Evolutionary conservation across 2,888 invertebrate genomes (phyloP), one percentile per base, ranked within the genome.

Genomic region (Orchesella flavescens): DNA sequence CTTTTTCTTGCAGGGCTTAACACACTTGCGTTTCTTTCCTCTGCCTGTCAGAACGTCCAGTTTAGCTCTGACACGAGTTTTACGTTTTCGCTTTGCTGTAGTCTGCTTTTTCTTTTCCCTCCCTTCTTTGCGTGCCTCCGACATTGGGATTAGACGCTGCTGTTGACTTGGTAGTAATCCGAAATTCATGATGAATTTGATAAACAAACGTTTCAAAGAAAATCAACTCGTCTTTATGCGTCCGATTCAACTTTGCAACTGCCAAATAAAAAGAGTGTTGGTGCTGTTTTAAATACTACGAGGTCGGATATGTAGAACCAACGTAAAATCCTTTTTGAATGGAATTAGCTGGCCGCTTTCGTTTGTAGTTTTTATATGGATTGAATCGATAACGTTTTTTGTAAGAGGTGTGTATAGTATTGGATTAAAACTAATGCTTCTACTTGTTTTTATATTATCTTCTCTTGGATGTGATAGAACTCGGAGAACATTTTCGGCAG

Each of bases 361-460:
- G 15, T 78, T 78, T 7, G 5, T 61, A 12, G n/a, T 9, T 46
- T 59, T 46, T 10, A 78, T 34, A 15, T 49, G 69, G 4, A 78
- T 24, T 12, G 24, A 61, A n/a, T 34, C 17, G 7, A 78, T 23
- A 3, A 1, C 5, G 7, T 19, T 12, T 5, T 34, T 34, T 4
- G 12, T 68, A 1, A 77, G 68, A 5, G 77, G 77, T n/a, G 19
- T 17, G 21, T 77, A 77, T 0, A 43, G 15, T 12, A 77, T 55
- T 43, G 68, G 63, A 17, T 59, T 49, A 17, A 74, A 74, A 0
- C 9, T n/a, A 1, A 74, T 34, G 23, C 21, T 17, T 13, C 5
- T 3, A 43, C 9, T 3, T 10, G 49, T 49, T 13, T 61, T 5
- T 46, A 21, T n/a, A 21, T 10, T 13, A 55, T n/a, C 4, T 44